Conservation (phyloP, 2,888 invertebrate species). For the Sceliomorpha sp. region DNA sequence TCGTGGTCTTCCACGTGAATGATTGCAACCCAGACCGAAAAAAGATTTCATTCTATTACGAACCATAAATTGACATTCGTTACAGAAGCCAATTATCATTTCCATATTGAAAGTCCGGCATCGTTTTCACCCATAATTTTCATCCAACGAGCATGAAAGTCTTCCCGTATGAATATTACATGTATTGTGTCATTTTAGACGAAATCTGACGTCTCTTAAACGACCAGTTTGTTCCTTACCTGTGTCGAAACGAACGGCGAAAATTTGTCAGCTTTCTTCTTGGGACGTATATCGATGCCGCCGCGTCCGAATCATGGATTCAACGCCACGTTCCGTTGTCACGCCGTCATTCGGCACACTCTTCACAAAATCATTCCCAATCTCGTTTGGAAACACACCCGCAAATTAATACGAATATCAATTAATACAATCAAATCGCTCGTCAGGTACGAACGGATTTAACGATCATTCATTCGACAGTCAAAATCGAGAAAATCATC, state of each 20-base stretch:
- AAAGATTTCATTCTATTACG: conserved; percentile 1
- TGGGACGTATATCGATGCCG: conserved; percentile 18
- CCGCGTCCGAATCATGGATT: conserved; percentile 25
- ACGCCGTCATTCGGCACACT: conserved; percentile 23
- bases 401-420: conserved; percentile 45
- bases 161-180: background rate
- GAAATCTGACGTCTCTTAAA: conserved; percentile 23
- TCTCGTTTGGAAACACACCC: conserved; percentile 25
- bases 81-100: no score
- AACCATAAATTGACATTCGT: no score
- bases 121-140: no score
- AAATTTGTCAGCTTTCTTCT: conserved; percentile 52
- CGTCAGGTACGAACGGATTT: conserved; percentile 29
- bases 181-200: conserved; percentile 8
- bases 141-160: background rate
- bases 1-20: background rate
- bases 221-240: conserved; percentile 64
- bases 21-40: background rate
- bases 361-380: conserved; percentile 25
- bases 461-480: conserved; percentile 35
- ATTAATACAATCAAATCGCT: conserved; percentile 42
- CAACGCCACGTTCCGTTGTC: conserved; percentile 27
- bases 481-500: conserved; percentile 42
- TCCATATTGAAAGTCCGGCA: no score
- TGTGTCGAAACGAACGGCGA: conserved; percentile 72